A percentile compares a stretch with the other conserved stretches of the same genome.
Evolutionary conservation across 2,113 vertebrate genomes (phyloP).

Genomic region (Bufo bufo): DNA sequence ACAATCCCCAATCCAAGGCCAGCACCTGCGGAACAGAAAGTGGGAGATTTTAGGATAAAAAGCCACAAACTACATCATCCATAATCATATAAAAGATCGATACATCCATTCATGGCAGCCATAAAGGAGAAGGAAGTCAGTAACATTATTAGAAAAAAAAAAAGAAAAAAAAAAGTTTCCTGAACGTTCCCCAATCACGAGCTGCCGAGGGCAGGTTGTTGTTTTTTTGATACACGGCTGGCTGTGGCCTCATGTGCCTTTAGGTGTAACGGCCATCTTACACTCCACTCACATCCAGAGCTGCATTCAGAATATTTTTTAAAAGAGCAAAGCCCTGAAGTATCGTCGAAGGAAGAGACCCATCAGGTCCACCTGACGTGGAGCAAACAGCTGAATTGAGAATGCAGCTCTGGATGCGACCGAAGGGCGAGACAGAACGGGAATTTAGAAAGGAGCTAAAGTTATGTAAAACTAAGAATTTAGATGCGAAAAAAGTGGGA

Average conservation of each 20-base stretch:
- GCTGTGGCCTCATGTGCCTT: too few species aligned
- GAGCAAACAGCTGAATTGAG: too few species aligned
- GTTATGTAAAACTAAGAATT: too few species aligned
- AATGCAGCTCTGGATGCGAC: neutral
- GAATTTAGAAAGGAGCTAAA: neutral
- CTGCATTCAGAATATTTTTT: neutral
- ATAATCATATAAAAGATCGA: neutral
- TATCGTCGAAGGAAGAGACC: neutral
- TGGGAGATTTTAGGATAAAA: neutral
- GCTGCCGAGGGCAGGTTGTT: too few species aligned
- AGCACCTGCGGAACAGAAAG: constrained; percentile 72
- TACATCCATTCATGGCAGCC: too few species aligned
- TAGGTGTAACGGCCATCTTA: too few species aligned
- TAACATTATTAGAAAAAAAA: too few species aligned
- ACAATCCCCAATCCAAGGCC: constrained; percentile 86
- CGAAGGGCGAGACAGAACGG: neutral
- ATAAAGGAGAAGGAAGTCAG: too few species aligned
- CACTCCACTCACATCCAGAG: neutral
- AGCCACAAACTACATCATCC: neutral
- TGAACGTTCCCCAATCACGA: neutral
- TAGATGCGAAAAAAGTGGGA: too few species aligned
- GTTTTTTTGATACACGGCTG: too few species aligned
- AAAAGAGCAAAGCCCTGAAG: neutral
- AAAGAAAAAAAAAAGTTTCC: too few species aligned
- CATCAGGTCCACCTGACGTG: too few species aligned